Evolutionary conservation across 1,140 invertebrate genomes (phyloP).

Genomic region (Meloidogyne hapla): DNA sequence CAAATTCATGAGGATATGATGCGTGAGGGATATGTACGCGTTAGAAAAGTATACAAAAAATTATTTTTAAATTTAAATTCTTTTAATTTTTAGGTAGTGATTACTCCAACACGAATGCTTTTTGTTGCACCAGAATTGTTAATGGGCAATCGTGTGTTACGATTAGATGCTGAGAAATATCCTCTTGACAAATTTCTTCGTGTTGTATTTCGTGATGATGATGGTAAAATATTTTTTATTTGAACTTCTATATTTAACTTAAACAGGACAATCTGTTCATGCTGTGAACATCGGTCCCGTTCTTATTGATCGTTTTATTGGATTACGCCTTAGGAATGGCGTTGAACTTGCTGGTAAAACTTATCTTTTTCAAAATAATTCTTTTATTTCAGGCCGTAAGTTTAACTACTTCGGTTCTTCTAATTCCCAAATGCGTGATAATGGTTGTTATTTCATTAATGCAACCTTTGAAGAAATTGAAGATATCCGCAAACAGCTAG

Average conservation of each 20-base stretch:
- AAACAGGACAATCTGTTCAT: constrained; percentile 23
- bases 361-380: not conserved
- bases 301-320: constrained; percentile 42
- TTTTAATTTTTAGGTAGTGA: constrained; percentile 40
- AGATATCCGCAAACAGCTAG: constrained; percentile 39
- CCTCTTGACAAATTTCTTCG: constrained; percentile 41
- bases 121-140: constrained; percentile 45
- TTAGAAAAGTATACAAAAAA: constrained; percentile 31
- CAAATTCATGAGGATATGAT: constrained; percentile 37
- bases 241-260: not conserved
- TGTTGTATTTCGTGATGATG: constrained; percentile 46
- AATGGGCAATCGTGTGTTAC: constrained; percentile 43
- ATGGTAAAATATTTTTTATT: constrained; percentile 1
- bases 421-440: constrained; percentile 53
- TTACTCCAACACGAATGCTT: constrained; percentile 46
- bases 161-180: constrained; percentile 37
- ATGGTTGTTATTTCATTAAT: constrained; percentile 53
- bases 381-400: constrained; percentile 32
- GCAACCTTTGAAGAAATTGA: constrained; percentile 41
- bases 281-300: constrained; percentile 28
- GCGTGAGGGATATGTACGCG: constrained; percentile 40
- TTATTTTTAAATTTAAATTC: constrained; percentile 24
- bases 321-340: constrained; percentile 28
- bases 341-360: constrained; percentile 28
- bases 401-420: constrained; percentile 55